These are phyloP conservation scores for Sturmia bella DNA, from an alignment of 2,888 invertebrate genomes.

Conservation along the genomic window DNA sequence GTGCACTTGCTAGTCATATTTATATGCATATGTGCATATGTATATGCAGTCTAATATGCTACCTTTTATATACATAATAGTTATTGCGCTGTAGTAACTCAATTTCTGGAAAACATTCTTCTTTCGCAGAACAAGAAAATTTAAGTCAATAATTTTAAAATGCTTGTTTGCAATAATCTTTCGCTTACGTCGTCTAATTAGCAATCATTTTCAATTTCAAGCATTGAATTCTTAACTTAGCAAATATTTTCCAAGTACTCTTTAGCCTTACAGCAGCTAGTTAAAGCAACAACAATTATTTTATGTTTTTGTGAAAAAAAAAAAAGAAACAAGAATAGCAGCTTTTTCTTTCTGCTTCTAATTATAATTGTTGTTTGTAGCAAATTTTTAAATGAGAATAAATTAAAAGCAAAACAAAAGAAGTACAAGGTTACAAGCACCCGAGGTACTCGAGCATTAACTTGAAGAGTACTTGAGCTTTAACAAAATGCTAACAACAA, in stretches of 20 bases:
- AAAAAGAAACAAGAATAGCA: slow-evolving; percentile 26
- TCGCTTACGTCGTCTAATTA: slow-evolving; percentile 43
- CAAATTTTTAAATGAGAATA: slow-evolving; percentile 60
- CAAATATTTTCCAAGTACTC: slow-evolving; percentile 44
- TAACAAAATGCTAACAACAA: slow-evolving; percentile 61
- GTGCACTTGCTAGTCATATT: no score
- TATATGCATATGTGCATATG: neutral
- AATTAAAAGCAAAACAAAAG: slow-evolving; percentile 60
- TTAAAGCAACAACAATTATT: slow-evolving; percentile 44
- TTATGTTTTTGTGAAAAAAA: slow-evolving; percentile 39
- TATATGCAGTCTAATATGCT: no score
- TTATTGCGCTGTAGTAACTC: no score
- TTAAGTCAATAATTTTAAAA: neutral
- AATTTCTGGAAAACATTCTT: no score
- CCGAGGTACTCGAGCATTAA: slow-evolving; percentile 68
- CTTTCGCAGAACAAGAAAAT: neutral
- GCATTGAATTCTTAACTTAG: slow-evolving; percentile 30
- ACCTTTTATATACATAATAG: no score
- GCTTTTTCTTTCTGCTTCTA: slow-evolving; percentile 43
- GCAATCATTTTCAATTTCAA: slow-evolving; percentile 26
- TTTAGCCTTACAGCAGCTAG: slow-evolving; percentile 37
- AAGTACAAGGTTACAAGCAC: slow-evolving; percentile 69
- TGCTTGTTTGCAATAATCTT: neutral
- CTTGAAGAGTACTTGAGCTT: slow-evolving; percentile 66
- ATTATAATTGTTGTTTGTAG: slow-evolving; percentile 62